Evolutionary conservation across 2,888 invertebrate species (phyloP).

Genomic region (Meloe dianella): DNA sequence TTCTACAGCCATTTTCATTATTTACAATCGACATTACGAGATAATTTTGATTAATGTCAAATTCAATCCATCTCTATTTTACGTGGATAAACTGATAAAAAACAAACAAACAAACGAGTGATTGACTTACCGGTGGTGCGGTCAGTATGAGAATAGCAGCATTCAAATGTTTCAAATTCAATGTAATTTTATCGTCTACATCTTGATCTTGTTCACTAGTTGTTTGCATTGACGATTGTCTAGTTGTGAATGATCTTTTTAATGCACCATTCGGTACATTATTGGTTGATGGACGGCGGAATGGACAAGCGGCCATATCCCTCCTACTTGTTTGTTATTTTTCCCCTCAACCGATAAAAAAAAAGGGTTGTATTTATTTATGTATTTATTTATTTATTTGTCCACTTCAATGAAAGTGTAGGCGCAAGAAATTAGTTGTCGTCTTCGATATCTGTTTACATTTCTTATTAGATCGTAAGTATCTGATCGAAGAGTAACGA

Average conservation of each 20-base stretch:
- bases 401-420: not conserved
- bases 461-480: not conserved
- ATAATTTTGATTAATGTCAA: too few relatives aligned
- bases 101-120: too few relatives aligned
- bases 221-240: slow-evolving; percentile 72
- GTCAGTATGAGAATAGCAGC: slow-evolving; percentile 82
- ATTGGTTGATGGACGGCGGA: slow-evolving; percentile 65
- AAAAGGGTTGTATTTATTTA: not conserved
- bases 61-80: too few relatives aligned
- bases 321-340: not conserved
- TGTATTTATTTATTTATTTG: not conserved
- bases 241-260: slow-evolving; percentile 57
- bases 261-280: slow-evolving; percentile 62
- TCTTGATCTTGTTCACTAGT: slow-evolving; percentile 58
- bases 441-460: not conserved
- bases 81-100: too few relatives aligned
- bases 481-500: not conserved
- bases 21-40: too few relatives aligned
- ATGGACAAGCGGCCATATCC: slow-evolving; percentile 64
- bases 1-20: too few relatives aligned
- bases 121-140: slow-evolving; percentile 79
- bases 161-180: slow-evolving; percentile 79
- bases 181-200: slow-evolving; percentile 70
- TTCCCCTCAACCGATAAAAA: not conserved
- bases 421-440: not conserved